A percentile compares a stretch with the other conserved stretches of the same genome.
Evolutionary conservation across 1,140 invertebrate genomes (phyloP).

Genomic region (Asbolus verrucosus): DNA sequence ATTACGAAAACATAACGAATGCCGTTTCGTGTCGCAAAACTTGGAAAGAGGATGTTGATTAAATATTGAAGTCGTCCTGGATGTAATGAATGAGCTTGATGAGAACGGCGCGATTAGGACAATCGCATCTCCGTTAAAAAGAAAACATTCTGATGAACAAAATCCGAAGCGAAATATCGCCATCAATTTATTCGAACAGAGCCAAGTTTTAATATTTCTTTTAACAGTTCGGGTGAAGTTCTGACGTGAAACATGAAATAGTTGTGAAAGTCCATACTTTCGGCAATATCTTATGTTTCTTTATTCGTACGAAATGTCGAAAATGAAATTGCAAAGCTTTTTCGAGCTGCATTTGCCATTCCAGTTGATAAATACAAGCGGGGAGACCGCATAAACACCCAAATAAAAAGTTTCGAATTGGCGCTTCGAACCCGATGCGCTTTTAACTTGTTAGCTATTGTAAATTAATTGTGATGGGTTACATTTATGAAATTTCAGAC

Average conservation of each 20-base stretch:
- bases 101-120: no score
- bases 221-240: background rate
- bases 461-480: slow-evolving; percentile 7
- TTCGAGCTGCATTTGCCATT: no score
- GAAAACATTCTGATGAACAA: background rate
- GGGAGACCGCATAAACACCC: background rate
- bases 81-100: no score
- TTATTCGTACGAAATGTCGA: no score
- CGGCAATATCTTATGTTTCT: slow-evolving; percentile 1
- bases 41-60: no score
- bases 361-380: no score
- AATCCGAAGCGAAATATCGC: background rate
- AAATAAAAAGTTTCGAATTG: background rate
- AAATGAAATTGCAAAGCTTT: no score
- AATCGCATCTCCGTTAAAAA: no score
- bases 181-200: background rate
- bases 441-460: background rate
- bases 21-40: no score
- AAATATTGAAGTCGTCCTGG: no score
- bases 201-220: background rate
- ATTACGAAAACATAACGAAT: no score
- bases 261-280: background rate
- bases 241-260: slow-evolving; percentile 1
- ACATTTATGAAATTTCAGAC: slow-evolving; percentile 11
- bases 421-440: slow-evolving; percentile 7